phyloP scores from a whole-genome alignment of 1,140 invertebrate genomes.

The Lasioglossum albipes region DNA sequence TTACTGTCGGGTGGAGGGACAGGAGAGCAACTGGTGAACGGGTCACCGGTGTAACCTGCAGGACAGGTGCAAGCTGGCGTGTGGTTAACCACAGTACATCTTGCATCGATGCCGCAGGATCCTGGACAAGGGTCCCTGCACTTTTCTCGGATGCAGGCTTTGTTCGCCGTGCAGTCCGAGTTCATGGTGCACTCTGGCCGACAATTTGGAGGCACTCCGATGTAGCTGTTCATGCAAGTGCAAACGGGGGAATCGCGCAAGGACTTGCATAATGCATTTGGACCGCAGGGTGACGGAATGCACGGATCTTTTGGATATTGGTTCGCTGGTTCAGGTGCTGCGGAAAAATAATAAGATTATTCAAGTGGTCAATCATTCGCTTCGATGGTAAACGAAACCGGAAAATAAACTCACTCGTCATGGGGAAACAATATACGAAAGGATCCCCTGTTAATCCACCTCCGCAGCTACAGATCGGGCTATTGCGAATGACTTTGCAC shows the following conservation, averaged over 20 bases:
- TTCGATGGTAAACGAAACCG: not conserved
- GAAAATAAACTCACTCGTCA: conserved; percentile 71
- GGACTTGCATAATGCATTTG: conserved; percentile 79
- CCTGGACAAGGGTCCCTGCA: conserved; percentile 81
- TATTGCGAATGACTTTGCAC: conserved; percentile 84
- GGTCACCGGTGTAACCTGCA: conserved; percentile 81
- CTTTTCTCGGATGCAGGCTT: conserved; percentile 80
- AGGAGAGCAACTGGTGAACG: conserved; percentile 72
- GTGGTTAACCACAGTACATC: conserved; percentile 82
- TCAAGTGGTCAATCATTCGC: not conserved
- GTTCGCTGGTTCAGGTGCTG: conserved; percentile 55
- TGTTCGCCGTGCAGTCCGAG: conserved; percentile 80
- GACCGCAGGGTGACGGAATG: conserved; percentile 80
- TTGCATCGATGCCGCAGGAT: conserved; percentile 81
- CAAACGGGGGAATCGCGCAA: conserved; percentile 79
- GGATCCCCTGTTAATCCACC: conserved; percentile 84
- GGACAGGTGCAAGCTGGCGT: conserved; percentile 82
- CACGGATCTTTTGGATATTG: conserved; percentile 74
- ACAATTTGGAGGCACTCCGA: conserved; percentile 82
- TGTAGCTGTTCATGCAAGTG: conserved; percentile 80
- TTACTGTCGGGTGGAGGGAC: conserved; percentile 28
- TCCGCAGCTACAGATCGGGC: conserved; percentile 83
- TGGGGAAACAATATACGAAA: conserved; percentile 83
- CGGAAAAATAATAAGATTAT: not conserved
- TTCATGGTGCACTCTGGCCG: conserved; percentile 80